Evolutionary conservation across 2,888 invertebrate genomes (phyloP).

Genomic region (Malthinus flaveolus): DNA sequence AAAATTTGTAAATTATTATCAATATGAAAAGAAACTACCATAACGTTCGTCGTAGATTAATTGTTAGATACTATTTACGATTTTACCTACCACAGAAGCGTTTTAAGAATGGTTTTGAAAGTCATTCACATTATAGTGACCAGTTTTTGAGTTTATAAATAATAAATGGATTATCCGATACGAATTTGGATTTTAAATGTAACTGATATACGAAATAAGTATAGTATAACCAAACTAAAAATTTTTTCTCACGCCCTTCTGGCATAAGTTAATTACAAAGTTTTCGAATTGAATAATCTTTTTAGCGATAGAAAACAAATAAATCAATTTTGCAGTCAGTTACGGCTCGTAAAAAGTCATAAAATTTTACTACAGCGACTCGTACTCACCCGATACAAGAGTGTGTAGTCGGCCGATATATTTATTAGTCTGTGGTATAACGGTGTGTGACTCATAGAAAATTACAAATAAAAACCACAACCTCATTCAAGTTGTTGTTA

Average conservation of each 20-base stretch:
- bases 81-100: conserved; percentile 1
- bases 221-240: too few relatives aligned
- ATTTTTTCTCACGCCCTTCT: too few relatives aligned
- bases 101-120: conserved; percentile 2
- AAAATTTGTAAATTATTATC: background rate
- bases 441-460: conserved; percentile 26
- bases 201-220: too few relatives aligned
- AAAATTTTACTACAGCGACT: background rate
- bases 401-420: conserved; percentile 24
- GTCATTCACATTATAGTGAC: conserved; percentile 13
- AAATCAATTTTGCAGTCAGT: background rate
- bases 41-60: conserved; percentile 4
- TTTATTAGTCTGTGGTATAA: conserved; percentile 22
- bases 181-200: background rate
- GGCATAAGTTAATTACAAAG: too few relatives aligned
- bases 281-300: too few relatives aligned
- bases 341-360: background rate
- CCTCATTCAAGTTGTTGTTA: background rate
- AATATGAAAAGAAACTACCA: background rate
- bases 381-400: too few relatives aligned
- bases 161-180: conserved; percentile 1
- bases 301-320: background rate
- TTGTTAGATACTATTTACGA: conserved; percentile 4
- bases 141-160: conserved; percentile 5
- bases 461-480: conserved; percentile 16